A percentile compares a stretch with the other conserved stretches of the same genome.
Evolutionary conservation across 2,797 vertebrate species (phyloP).

Genomic region (Myotis findleyi): DNA sequence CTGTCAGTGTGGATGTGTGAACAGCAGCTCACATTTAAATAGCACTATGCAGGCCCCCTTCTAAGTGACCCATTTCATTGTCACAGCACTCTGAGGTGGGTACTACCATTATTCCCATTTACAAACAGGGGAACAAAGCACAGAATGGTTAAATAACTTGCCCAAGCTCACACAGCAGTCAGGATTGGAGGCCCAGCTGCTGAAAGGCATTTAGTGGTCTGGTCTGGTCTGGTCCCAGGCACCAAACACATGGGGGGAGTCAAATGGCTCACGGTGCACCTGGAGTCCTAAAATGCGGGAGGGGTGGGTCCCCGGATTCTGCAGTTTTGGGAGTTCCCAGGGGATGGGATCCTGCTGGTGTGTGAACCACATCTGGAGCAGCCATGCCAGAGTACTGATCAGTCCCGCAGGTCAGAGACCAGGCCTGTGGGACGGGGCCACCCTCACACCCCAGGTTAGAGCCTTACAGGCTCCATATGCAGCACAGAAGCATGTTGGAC

Average conservation of each 20-base stretch:
- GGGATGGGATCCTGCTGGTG: neutral
- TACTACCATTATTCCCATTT: rapidly evolving
- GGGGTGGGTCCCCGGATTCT: neutral
- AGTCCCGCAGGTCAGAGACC: neutral
- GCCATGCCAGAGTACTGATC: neutral
- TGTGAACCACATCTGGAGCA: neutral
- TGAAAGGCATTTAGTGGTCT: neutral
- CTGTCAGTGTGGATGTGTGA: neutral
- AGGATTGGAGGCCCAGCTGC: neutral
- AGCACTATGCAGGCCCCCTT: neutral
- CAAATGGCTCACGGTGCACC: rapidly evolving
- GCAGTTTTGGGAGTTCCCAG: neutral
- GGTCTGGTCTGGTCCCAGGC: neutral
- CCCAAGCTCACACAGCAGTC: neutral
- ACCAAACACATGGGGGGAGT: no score
- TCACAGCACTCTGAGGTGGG: neutral
- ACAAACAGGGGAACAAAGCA: no score
- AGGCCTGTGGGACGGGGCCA: neutral
- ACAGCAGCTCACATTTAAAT: no score
- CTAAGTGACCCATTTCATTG: neutral
- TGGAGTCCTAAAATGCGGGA: neutral
- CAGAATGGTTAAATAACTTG: neutral
- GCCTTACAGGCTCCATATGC: neutral
- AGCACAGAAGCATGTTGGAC: neutral
- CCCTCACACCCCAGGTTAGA: neutral